Base-by-base conservation (phyloP, 1,140 invertebrate genomes). In the Drosophila subpulchrella region DNA sequence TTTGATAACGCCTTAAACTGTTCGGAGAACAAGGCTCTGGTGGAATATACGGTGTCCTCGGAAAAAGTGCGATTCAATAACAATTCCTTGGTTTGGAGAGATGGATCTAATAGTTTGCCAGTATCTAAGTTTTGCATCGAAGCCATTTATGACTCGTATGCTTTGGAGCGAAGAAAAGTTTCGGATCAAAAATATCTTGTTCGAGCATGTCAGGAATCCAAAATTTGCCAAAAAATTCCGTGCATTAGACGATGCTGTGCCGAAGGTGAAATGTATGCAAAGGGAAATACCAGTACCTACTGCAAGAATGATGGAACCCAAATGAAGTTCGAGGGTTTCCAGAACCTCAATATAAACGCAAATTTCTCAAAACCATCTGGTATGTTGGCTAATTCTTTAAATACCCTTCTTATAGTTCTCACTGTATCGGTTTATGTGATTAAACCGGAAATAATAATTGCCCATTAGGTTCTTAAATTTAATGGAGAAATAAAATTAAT, bases 231-330 rank as follows among this genome's bases (percentile, higher is more conserved):
- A 38, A 53, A 6, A 6, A 13, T 68, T 1, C 65, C 65, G 12
- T 68, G 65, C 15, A 53, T 68, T 12, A 38, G 65, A 32, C 47
- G 60, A 30, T 68, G 65, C 30, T 68, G 65, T 46, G 61, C n/a
- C 11, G 65, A 68, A 24, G 65, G 65, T 8, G 65, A 68, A 54
- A 68, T 68, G 27, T 68, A 68, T 46, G 65, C 65, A 8, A 68
- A 68, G 15, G 47, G 60, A 24, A 68, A 68, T 27, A 36, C 27
- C 15, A 66, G 61, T 30, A 68, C 65, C 15, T 68, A 68, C 30
- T 68, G 65, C 10, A 68, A 66, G 34, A 24, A 32, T 12, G 65
- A 68, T 36, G 65, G 63, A 12, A 44, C 32, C n/a, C 38, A 66
- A 53, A 15, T 20, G 34, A 41, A 44, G 12, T 68, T 68, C 13